Base-by-base conservation (phyloP, 2,888 invertebrate species). In the Deilephila elpenor region DNA sequence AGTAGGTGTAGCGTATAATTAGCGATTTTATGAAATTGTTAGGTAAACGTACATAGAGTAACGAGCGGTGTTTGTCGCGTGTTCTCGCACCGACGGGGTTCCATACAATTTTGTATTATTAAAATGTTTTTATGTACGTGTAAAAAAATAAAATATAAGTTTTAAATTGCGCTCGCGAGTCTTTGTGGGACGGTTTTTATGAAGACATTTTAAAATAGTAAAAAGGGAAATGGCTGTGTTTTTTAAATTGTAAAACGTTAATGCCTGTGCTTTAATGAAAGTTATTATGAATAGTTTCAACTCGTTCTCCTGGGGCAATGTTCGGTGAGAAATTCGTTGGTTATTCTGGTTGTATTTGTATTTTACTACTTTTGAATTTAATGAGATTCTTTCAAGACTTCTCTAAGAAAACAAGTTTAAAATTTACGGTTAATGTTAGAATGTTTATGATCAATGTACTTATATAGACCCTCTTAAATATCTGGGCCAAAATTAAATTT, bases 1-100 rank as follows among this genome's bases (percentile, higher is more conserved):
- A 89, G 83, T 88, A 89, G 86, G 86, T 89, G 91, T 89, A 91
- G 84, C 91, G 90, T 94, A 85, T 93, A 93, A 94, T 94, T 93
- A 94, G 93, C 88, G 90, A 91, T 90, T 91, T 91, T 89, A 88
- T 89, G 84, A 91, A 94, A 93, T 94, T 93, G 91, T 86, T 93
- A 93, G 93, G 91, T 92, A 93, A 93, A 93, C 84, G 78, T 86
- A 86, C 79, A 82, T 86, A 79, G 75, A 59, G 20, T 71, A 71
- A 71, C 71, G 59, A 71, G 67, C 56, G 64, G 20, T 53, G 72
- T 67, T 73, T 59, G 72, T 64, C 72, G 72, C 67, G 32, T 53
- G 34, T 67, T 59, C 17, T 37, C 17, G 19, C 53, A 32, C 72
- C 72, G 56, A 34, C 72, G 56, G 25, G 37, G 44, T 4, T 20